Conservation (phyloP, 2,797 vertebrate species). For the Hoplostethus atlanticus region DNA sequence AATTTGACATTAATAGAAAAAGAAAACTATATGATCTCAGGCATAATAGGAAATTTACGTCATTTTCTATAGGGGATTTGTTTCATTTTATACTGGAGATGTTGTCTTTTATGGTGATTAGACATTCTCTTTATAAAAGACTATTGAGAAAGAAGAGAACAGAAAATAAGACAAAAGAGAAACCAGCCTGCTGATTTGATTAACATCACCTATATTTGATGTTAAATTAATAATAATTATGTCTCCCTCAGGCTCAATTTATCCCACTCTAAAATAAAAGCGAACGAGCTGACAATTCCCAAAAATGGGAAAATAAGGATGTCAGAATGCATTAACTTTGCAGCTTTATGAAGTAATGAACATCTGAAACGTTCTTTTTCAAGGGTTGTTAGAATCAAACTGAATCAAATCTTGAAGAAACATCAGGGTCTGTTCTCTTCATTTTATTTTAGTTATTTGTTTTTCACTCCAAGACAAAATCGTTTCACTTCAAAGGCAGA, state of each 20-base stretch:
- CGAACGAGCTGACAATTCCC: conserved; percentile 15
- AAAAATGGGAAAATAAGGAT: conserved; percentile 19
- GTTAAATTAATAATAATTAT: not conserved
- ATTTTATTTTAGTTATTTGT: conserved; percentile 35
- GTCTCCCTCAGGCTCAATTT: not conserved
- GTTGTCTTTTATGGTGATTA: too few species aligned
- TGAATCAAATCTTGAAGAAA: conserved; percentile 38
- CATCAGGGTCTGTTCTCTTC: conserved; percentile 22
- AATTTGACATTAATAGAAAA: too few species aligned
- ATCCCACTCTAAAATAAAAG: conserved; percentile 24
- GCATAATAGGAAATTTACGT: too few species aligned
- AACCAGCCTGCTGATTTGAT: conserved; percentile 26
- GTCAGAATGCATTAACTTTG: conserved; percentile 21
- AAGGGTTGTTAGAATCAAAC: conserved; percentile 29
- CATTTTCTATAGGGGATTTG: too few species aligned
- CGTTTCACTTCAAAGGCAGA: conserved; percentile 55
- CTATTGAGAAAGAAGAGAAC: too few species aligned
- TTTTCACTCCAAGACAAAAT: conserved; percentile 15
- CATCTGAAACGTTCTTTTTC: conserved; percentile 32
- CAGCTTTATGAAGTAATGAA: conserved; percentile 34
- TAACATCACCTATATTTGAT: conserved; percentile 28
- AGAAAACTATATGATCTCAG: too few species aligned
- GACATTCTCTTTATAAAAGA: too few species aligned
- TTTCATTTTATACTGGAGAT: too few species aligned
- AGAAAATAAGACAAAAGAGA: not conserved